Conservation (phyloP, 2,113 vertebrate species). For the Leiothrix lutea region DNA sequence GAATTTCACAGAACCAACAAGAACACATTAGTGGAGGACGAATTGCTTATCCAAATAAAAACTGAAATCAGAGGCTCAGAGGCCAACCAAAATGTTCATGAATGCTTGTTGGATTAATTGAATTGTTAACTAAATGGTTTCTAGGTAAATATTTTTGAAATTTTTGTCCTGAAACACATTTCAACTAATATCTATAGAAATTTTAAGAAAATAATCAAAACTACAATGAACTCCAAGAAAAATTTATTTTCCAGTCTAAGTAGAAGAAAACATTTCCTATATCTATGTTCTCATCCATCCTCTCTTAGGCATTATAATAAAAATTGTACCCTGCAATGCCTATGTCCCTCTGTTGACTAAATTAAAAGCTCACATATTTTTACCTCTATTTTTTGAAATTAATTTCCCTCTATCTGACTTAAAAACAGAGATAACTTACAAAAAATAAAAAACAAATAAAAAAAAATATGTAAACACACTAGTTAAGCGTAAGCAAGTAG, state of each 20-base stretch:
- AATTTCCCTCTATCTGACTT: neutral
- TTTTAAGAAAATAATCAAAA: neutral
- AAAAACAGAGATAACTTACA: neutral
- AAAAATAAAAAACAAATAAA: neutral
- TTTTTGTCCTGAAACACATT: neutral
- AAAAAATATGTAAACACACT: neutral
- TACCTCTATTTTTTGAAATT: neutral
- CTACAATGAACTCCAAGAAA: neutral
- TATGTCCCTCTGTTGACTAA: neutral
- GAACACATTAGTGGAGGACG: neutral
- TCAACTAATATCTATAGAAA: neutral
- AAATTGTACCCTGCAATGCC: neutral
- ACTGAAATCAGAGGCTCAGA: neutral
- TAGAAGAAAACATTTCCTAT: neutral
- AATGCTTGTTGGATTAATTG: neutral
- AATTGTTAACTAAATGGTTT: neutral
- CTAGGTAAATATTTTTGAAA: neutral
- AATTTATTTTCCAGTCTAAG: neutral
- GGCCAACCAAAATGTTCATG: accelerated
- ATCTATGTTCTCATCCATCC: neutral
- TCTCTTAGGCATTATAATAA: neutral
- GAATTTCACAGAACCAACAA: neutral
- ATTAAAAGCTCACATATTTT: neutral
- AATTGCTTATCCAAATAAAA: neutral
- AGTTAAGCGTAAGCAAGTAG: neutral